Evolutionary conservation across 2,888 invertebrate genomes (phyloP).

Genomic region (Fragum whitleyi): DNA sequence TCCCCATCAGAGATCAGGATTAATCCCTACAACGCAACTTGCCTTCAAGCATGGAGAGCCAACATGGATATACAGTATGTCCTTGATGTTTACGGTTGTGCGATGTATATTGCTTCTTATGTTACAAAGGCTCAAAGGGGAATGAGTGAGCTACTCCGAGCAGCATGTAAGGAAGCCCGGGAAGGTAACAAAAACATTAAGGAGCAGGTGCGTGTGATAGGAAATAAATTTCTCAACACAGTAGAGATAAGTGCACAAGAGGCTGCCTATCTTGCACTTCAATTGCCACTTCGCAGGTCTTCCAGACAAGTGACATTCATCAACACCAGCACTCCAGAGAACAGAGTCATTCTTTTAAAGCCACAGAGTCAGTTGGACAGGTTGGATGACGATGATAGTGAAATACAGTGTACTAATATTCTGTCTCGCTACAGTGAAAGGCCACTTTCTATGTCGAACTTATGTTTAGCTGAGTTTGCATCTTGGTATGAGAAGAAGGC

Average conservation of each 20-base stretch:
- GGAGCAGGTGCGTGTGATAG: conserved; percentile 58
- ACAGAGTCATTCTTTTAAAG: conserved; percentile 74
- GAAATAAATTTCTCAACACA: conserved; percentile 69
- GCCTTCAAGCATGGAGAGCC: conserved; percentile 34
- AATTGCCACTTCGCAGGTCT: conserved; percentile 60
- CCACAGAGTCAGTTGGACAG: conserved; percentile 51
- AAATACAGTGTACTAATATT: conserved; percentile 45
- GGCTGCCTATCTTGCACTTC: conserved; percentile 67
- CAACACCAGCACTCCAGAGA: conserved; percentile 67
- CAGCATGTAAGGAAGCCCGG: conserved; percentile 28
- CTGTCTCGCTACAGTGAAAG: conserved; percentile 49
- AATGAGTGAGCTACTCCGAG: conserved; percentile 60
- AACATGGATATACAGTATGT: conserved; percentile 55
- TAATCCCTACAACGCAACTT: neutral
- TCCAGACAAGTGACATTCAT: conserved; percentile 59
- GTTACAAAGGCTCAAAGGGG: conserved; percentile 63
- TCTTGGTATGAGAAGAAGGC: conserved; percentile 40
- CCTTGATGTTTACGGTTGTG: conserved; percentile 61
- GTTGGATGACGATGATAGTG: conserved; percentile 52
- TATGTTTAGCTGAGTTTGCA: conserved; percentile 55
- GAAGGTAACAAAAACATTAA: neutral
- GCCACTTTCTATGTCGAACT: conserved; percentile 34
- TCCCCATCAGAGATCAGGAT: neutral
- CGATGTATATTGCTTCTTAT: conserved; percentile 61
- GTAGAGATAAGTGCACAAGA: conserved; percentile 56